Conservation (phyloP, 1,140 invertebrate species). For the Eubasilissa regina region DNA sequence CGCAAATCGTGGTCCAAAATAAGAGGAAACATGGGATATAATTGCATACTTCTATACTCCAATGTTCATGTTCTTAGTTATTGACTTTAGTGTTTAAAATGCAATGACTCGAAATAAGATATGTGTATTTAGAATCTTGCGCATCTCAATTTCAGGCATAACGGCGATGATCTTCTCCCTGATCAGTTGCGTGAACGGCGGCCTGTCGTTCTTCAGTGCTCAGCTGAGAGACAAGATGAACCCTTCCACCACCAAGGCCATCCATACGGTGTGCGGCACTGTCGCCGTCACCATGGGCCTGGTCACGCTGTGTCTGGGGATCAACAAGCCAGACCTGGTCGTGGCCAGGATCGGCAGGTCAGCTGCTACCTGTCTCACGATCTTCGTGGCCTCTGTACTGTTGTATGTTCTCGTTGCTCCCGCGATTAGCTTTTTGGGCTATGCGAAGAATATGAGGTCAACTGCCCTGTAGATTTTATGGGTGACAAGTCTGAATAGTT, state of each 20-base stretch:
- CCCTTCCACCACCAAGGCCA: not conserved
- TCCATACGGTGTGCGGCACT: constrained; percentile 38
- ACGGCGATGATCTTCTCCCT: constrained; percentile 44
- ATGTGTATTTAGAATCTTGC: too few species aligned
- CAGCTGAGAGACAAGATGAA: not conserved
- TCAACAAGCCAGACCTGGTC: constrained; percentile 34
- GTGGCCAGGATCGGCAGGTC: not conserved
- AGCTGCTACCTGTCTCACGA: constrained; percentile 22
- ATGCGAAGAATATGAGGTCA: constrained; percentile 32
- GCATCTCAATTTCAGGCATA: constrained; percentile 40
- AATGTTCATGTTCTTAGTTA: too few species aligned
- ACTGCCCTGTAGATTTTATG: constrained; percentile 13
- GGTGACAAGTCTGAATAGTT: too few species aligned
- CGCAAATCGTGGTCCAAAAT: too few species aligned
- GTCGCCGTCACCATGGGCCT: constrained; percentile 45
- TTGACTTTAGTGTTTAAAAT: too few species aligned
- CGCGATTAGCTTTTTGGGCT: constrained; percentile 23
- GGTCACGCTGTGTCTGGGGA: constrained; percentile 36
- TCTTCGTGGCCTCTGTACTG: constrained; percentile 34
- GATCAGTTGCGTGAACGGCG: constrained; percentile 45
- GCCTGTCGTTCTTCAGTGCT: constrained; percentile 36
- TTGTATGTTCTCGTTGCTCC: constrained; percentile 41
- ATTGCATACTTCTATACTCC: too few species aligned
- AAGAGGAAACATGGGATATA: too few species aligned
- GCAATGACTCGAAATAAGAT: too few species aligned